These are phyloP conservation scores for Larimichthys crocea DNA, from an alignment of 2,113 vertebrate genomes.

Conservation along the genomic window DNA sequence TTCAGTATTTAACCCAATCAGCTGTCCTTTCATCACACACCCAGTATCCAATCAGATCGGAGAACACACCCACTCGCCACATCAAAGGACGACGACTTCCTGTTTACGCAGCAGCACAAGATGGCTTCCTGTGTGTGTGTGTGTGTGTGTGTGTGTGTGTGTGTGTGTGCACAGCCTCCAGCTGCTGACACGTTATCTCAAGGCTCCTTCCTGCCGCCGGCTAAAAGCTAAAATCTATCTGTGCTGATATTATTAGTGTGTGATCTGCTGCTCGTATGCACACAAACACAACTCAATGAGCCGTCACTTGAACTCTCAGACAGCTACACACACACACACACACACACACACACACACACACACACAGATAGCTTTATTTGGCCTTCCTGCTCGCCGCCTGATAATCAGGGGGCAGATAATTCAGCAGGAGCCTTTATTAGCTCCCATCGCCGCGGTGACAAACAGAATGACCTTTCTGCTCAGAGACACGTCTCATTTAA, in stretches of 20 bases:
- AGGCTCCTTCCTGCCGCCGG: conserved; percentile 37
- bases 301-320: conserved; percentile 35
- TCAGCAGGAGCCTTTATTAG: conserved; percentile 54
- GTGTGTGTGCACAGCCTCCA: not conserved
- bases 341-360: conserved; percentile 7
- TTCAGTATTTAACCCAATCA: no score
- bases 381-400: conserved; percentile 23
- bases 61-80: no score
- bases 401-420: conserved; percentile 51
- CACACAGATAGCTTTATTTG: conserved; percentile 44
- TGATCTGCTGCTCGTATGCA: conserved; percentile 4
- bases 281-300: conserved; percentile 9
- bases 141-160: not conserved
- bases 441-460: not conserved
- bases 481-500: conserved; percentile 32
- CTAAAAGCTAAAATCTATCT: conserved; percentile 25
- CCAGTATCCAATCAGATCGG: no score
- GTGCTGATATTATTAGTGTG: conserved; percentile 31
- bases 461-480: conserved; percentile 49
- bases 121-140: no score
- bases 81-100: no score
- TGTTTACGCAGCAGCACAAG: no score
- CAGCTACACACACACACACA: conserved; percentile 1
- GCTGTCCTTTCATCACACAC: no score
- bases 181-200: conserved; percentile 26